These are phyloP conservation scores for Ochlodes sylvanus DNA, from an alignment of 2,888 invertebrate genomes.

Conservation along the genomic window DNA sequence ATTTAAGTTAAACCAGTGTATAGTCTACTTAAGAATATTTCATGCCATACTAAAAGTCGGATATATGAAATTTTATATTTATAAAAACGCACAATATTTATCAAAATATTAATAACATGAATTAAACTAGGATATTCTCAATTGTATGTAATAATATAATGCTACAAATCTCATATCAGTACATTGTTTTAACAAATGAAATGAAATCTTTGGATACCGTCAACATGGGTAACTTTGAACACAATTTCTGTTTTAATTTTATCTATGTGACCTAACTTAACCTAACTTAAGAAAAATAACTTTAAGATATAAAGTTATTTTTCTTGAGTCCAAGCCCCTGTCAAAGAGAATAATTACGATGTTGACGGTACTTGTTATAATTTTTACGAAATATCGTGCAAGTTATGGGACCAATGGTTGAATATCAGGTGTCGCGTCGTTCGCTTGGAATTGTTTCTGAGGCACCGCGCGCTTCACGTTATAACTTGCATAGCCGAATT, in stretches of 20 bases:
- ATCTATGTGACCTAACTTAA: too few relatives aligned
- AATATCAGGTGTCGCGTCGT: conserved; percentile 66
- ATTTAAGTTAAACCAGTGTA: conserved; percentile 55
- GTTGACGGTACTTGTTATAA: background rate
- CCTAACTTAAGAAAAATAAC: too few relatives aligned
- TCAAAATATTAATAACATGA: conserved; percentile 35
- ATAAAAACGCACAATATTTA: conserved; percentile 49
- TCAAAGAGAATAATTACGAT: too few relatives aligned
- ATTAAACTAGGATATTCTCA: conserved; percentile 1
- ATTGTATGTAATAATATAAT: background rate
- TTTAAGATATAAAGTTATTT: too few relatives aligned
- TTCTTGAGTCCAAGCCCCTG: too few relatives aligned
- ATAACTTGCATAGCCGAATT: conserved; percentile 38
- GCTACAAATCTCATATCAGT: conserved; percentile 9
- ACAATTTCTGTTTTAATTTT: too few relatives aligned
- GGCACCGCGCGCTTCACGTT: conserved; percentile 18
- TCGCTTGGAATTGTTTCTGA: conserved; percentile 54
- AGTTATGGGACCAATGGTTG: conserved; percentile 68
- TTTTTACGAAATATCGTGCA: conserved; percentile 49
- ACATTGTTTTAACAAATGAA: background rate
- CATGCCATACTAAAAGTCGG: conserved; percentile 43
- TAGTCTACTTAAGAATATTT: conserved; percentile 55
- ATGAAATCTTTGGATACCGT: background rate
- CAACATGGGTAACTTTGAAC: too few relatives aligned
- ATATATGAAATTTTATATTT: conserved; percentile 39